Evolutionary conservation across 2,113 vertebrate species (phyloP).

Genomic region (Bombycilla garrulus): DNA sequence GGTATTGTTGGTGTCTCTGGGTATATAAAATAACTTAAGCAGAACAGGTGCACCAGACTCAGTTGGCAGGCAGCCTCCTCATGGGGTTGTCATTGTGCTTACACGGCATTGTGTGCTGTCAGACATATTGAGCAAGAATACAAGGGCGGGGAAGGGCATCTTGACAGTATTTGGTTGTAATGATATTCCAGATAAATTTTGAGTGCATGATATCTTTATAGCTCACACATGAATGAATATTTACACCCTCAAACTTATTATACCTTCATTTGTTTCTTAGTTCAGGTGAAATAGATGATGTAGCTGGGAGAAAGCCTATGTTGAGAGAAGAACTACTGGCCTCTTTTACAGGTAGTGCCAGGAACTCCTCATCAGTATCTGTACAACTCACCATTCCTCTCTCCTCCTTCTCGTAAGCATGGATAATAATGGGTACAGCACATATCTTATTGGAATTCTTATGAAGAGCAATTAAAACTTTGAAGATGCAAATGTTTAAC

Average conservation of each 20-base stretch:
- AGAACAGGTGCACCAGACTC: background rate
- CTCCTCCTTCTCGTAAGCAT: background rate
- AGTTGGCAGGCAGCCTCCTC: background rate
- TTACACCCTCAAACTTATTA: background rate
- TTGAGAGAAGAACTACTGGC: background rate
- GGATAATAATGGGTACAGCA: constrained; percentile 6
- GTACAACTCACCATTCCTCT: background rate
- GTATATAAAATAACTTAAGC: background rate
- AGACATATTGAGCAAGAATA: background rate
- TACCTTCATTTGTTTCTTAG: background rate
- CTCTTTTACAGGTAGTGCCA: background rate
- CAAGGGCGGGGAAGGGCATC: background rate
- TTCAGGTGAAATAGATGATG: background rate
- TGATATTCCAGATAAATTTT: background rate
- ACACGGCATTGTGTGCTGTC: background rate
- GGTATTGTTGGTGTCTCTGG: background rate
- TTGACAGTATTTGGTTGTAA: background rate
- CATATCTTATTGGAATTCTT: background rate
- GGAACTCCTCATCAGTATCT: background rate
- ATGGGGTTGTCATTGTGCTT: background rate
- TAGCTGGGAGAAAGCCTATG: background rate
- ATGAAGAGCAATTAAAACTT: constrained; percentile 19
- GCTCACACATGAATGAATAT: background rate
- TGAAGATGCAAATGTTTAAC: constrained; percentile 1
- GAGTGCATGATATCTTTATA: background rate